phyloP scores from a whole-genome alignment of 2,113 vertebrate species.

The Erythrocercus mccallii region DNA sequence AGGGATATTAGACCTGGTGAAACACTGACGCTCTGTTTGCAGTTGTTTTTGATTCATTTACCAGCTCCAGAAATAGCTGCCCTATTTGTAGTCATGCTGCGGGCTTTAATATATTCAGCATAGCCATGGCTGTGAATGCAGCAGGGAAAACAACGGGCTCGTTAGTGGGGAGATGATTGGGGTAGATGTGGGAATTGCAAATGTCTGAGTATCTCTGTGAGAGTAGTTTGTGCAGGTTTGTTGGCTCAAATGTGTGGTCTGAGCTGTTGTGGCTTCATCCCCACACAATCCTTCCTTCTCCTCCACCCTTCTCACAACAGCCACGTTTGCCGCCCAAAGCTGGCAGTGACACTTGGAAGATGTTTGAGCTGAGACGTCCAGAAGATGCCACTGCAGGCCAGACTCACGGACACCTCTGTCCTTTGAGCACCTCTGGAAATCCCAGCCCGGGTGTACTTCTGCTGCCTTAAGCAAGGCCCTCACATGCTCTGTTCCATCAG shows the following conservation, averaged over 20 bases:
- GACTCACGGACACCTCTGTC: fast-evolving
- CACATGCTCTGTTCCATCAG: background rate
- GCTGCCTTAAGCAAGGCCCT: background rate
- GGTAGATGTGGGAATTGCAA: background rate
- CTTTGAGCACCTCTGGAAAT: background rate
- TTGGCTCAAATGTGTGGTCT: background rate
- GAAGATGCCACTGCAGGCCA: fast-evolving
- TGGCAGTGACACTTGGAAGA: background rate
- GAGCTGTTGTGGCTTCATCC: background rate
- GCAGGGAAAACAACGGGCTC: background rate
- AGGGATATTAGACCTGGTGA: background rate
- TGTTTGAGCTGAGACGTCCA: no score
- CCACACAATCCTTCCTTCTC: background rate
- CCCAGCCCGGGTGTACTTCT: background rate
- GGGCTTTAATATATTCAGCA: background rate
- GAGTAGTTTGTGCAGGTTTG: background rate
- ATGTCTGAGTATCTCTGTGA: background rate
- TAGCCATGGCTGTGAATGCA: background rate
- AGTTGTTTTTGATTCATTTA: background rate
- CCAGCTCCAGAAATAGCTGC: background rate
- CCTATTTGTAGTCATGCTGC: background rate
- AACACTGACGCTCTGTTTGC: background rate
- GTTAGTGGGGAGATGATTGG: fast-evolving
- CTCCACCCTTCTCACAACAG: background rate
- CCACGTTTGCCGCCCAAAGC: fast-evolving